Evolutionary conservation across 2,113 vertebrate species (phyloP).

Genomic region (Ailurus styani): DNA sequence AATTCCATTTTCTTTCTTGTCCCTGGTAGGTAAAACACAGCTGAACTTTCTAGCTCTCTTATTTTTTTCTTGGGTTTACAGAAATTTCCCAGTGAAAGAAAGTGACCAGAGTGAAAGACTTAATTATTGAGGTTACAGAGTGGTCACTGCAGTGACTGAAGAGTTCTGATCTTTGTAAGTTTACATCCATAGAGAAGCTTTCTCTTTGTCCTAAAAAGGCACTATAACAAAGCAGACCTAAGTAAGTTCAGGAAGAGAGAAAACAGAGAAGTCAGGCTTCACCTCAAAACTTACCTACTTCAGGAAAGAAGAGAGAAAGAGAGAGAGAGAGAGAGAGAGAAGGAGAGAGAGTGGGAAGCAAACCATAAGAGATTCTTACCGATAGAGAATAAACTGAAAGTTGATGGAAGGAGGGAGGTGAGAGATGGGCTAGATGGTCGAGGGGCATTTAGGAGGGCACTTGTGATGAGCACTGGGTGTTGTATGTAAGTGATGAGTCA

Average conservation of each 20-base stretch:
- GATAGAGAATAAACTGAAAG: neutral
- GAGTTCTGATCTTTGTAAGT: neutral
- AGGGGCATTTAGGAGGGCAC: neutral
- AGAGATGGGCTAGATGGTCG: neutral
- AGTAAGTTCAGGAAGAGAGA: neutral
- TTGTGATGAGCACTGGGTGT: neutral
- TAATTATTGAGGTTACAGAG: neutral
- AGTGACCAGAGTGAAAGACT: neutral
- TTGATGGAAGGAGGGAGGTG: neutral
- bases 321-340: neutral
- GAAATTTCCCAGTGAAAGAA: neutral
- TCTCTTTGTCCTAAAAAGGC: neutral
- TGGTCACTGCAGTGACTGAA: neutral
- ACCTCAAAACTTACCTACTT: neutral
- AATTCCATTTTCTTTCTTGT: neutral
- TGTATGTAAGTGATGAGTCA: neutral
- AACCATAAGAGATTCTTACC: neutral
- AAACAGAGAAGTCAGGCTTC: neutral
- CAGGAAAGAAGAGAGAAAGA: neutral
- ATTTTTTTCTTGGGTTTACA: neutral
- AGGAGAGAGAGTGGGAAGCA: neutral
- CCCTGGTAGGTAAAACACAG: neutral
- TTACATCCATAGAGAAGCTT: neutral
- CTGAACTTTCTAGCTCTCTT: neutral
- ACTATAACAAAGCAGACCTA: neutral